These are phyloP conservation scores for Penaeus monodon DNA, from an alignment of 2,888 invertebrate genomes.

Conservation along the genomic window DNA sequence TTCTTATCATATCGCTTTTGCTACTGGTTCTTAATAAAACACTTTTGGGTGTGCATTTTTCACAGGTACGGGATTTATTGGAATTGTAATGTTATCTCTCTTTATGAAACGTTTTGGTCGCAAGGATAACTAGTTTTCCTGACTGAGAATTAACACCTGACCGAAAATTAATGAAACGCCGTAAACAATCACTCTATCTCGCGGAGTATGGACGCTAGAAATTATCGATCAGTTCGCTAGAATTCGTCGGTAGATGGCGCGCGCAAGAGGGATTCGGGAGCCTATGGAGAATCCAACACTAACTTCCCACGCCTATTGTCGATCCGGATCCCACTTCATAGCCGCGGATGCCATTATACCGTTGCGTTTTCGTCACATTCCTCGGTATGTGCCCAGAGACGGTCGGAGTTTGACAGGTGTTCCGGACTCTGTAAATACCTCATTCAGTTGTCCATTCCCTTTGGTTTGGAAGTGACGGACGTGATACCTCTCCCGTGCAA, in stretches of 20 bases:
- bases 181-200: constrained; percentile 37
- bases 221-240: constrained; percentile 24
- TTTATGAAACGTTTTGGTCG: not conserved
- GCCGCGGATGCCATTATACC: not conserved
- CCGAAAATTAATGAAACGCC: constrained; percentile 30
- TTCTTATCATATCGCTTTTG: too few species aligned
- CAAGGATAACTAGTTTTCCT: not conserved
- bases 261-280: not conserved
- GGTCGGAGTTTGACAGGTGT: constrained; percentile 40
- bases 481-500: constrained; percentile 12
- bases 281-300: not conserved
- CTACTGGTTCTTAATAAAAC: too few species aligned
- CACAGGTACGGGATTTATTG: not conserved
- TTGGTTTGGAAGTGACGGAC: not conserved
- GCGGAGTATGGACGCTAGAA: constrained; percentile 28
- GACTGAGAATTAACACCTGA: not conserved
- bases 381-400: constrained; percentile 1
- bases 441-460: constrained; percentile 37
- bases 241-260: constrained; percentile 36
- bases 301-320: not conserved
- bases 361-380: not conserved
- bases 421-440: constrained; percentile 42
- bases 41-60: too few species aligned
- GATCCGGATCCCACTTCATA: not conserved
- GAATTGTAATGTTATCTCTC: not conserved